Evolutionary conservation across 2,888 invertebrate species (phyloP), one percentile per base, ranked within the genome.

Genomic region (Sphaerophoria taeniata): DNA sequence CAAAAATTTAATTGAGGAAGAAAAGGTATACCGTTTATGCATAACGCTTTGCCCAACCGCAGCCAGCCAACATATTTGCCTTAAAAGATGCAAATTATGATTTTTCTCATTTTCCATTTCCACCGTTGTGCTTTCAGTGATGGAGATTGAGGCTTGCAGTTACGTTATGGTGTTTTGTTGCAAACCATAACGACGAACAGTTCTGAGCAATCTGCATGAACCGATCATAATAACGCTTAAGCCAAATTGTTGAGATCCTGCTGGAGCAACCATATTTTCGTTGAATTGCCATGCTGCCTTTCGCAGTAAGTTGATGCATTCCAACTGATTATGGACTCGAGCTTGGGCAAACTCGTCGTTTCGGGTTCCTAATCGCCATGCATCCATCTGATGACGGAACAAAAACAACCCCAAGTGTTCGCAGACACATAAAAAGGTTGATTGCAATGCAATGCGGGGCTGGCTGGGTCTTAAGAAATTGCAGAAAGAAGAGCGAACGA

Each of bases 221-320:
- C 84, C 61, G 80, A 85, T 85, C 85, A 80, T 85, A 85, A 84
- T 72, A 85, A 73, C 34, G 76, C 80, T 81, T 71, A 85, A 67
- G 33, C 36, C 39, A 51, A 53, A 51, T 55, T 24, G 24, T 24
- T 24, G 24, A 63, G 80, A 69, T 76, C 75, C 84, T 76, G 70
- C 49, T 56, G 39, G 60, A 55, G 61, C 53, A 9, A 47, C 47
- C 3, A 9, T 7, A 9, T 9, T 12, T 43, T 11, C 12, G 56
- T 36, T 39, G 53, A 55, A 72, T 39, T 9, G 61, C 51, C 36
- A 36, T 33, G 51, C 49, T 36, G n/a, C 6, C 6, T 3, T 3
- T 39, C 58, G 56, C 75, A 63, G 61, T 67, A 69, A 56, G 63
- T 24, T 65, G 85, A 85, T 85, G 85, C 85, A 85, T 76, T 72